Conservation (phyloP, 1,140 invertebrate species). For the Ooceraea biroi region DNA sequence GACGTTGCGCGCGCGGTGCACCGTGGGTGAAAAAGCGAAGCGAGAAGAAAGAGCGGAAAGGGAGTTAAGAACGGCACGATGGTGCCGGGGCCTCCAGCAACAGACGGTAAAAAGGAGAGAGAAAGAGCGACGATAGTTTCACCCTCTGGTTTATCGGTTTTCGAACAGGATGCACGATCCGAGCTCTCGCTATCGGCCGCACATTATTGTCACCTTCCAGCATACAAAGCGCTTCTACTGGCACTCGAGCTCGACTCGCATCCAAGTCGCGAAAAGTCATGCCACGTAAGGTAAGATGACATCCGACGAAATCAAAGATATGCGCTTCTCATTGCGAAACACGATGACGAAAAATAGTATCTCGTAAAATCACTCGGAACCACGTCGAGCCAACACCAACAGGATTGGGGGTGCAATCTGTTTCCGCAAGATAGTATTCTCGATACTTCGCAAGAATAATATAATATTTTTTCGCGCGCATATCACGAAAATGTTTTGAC, state of each 20-base stretch:
- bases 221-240: conserved; percentile 25
- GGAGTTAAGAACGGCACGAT: conserved; percentile 60
- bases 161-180: conserved; percentile 40
- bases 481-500: neutral
- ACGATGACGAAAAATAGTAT: neutral
- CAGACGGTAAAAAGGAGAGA: conserved; percentile 33
- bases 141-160: conserved; percentile 71
- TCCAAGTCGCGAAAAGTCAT: neutral
- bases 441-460: neutral
- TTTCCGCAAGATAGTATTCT: neutral
- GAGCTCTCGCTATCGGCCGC: conserved; percentile 41
- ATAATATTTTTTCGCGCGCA: too few species aligned
- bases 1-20: conserved; percentile 49
- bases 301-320: conserved; percentile 11
- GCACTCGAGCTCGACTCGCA: conserved; percentile 29
- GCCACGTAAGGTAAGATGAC: conserved; percentile 16
- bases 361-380: neutral
- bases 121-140: conserved; percentile 43
- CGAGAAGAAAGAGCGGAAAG: conserved; percentile 50
- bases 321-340: neutral
- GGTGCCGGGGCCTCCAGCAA: conserved; percentile 28
- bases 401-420: neutral
- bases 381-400: neutral
- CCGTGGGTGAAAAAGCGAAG: conserved; percentile 47
- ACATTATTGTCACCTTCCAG: conserved; percentile 61